Evolutionary conservation across 2,797 vertebrate species (phyloP), one percentile per base, ranked within the genome.

Genomic region (Tauraco hartlaubi): DNA sequence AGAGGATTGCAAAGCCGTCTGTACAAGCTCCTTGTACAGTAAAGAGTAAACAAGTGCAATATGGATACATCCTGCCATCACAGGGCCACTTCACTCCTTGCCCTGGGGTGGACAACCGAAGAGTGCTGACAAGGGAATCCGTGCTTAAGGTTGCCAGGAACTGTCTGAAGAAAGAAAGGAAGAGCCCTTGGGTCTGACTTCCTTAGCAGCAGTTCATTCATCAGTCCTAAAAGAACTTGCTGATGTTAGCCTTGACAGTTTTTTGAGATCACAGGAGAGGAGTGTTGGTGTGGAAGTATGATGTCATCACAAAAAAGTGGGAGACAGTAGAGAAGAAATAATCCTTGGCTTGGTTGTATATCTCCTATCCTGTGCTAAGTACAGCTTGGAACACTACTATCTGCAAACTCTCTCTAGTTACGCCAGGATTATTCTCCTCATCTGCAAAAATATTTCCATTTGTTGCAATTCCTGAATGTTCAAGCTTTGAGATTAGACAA

Each of bases 401-500:
- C 26, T 80, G 52, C 46, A 62, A 87, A 66, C n/a, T 68, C 49
- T 58, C 22, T 67, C 12, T 58, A 7, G 18, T 62, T 77, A 21
- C 37, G 93, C 9, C 26, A 59, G 62, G n/a, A 51, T 80, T 93
- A 20, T 78, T 90, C 28, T 91, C 21, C n/a, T 90, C 17, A 78
- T 37, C 68, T 66, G 19, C 17, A 75, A 62, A 85, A 83, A 28
- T 72, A 49, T 35, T 85, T 83, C 33, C 0, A 0, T 49, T 85
- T 78, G 62, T 73, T 81, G 10, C 25, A 9, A 14, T 73, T 88
- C 44, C 19, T 76, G 56, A 51, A 59, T 79, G 55, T 35, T 88
- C 52, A 71, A 84, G 69, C 21, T 94, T 48, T 82, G 67, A 93
- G 74, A 37, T 90, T 72, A 90, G 48, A 75, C 64, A 77, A 91